phyloP scores from a whole-genome alignment of 2,113 vertebrate species.

The Arizona elegans region DNA sequence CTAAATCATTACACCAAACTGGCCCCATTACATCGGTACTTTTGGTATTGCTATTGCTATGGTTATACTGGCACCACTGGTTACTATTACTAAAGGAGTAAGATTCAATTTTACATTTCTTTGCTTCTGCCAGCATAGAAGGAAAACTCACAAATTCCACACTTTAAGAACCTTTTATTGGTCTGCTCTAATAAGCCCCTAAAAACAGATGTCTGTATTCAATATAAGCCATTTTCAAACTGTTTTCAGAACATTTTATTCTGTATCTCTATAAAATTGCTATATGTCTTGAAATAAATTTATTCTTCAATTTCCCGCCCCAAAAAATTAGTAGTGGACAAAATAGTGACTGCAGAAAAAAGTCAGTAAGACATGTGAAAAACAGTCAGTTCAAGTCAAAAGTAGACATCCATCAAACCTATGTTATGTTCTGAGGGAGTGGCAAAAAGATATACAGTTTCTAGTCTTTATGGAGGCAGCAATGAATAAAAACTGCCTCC shows the following conservation, averaged over 20 bases:
- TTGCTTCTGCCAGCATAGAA: not conserved
- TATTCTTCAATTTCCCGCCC: not conserved
- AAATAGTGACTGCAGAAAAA: not conserved
- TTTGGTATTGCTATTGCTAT: not conserved
- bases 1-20: not conserved
- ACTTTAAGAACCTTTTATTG: not conserved
- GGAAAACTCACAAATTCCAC: not conserved
- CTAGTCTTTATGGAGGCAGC: not conserved
- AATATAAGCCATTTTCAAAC: not conserved
- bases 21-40: not conserved
- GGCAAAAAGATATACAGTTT: not conserved
- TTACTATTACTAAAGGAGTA: not conserved
- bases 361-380: not conserved
- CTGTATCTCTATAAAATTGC: not conserved
- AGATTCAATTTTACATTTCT: not conserved
- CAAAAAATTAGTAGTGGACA: not conserved
- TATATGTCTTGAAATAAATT: not conserved
- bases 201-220: not conserved
- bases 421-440: not conserved
- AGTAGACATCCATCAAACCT: not conserved
- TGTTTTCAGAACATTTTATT: not conserved
- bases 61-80: not conserved
- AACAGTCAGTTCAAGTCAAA: not conserved
- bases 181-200: not conserved
- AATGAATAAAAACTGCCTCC: not conserved